Conservation (phyloP, 2,113 vertebrate genomes). For the Psilopsiagon aurifrons region DNA sequence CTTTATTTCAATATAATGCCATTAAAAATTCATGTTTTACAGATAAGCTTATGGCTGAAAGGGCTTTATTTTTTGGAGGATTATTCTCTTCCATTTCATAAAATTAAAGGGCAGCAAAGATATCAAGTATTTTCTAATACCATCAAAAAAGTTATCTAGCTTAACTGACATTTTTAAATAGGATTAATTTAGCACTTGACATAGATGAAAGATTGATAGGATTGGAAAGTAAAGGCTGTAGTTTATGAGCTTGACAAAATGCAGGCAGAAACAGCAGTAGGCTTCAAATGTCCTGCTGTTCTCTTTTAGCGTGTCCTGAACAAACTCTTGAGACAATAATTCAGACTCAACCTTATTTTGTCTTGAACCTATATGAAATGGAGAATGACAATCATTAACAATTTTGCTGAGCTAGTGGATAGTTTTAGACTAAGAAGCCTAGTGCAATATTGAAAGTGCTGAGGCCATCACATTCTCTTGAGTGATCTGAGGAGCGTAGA, state of each 20-base stretch:
- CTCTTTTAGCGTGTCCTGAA: background rate
- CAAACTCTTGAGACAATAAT: background rate
- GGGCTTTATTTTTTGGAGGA: background rate
- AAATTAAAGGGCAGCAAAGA: conserved; percentile 26
- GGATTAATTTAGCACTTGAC: conserved; percentile 39
- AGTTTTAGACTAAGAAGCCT: background rate
- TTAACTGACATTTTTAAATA: conserved; percentile 49
- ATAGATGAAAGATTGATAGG: background rate
- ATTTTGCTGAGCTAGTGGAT: conserved; percentile 15
- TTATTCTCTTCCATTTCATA: background rate
- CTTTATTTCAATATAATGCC: background rate
- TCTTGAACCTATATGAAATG: background rate
- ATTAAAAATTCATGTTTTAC: conserved; percentile 10
- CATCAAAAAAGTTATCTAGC: background rate
- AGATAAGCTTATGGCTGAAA: background rate
- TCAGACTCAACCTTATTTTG: background rate
- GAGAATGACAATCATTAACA: background rate
- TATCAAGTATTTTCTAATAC: conserved; percentile 1
- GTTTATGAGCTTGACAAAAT: background rate
- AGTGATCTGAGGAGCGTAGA: fast-evolving
- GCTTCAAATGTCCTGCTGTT: background rate
- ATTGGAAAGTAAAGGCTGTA: background rate
- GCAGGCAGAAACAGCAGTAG: background rate
- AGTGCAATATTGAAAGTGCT: background rate
- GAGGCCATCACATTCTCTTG: background rate